A percentile compares a stretch with the other conserved stretches of the same genome.
phyloP scores from a whole-genome alignment of 2,888 invertebrate species.

The Prenolepis imparis region DNA sequence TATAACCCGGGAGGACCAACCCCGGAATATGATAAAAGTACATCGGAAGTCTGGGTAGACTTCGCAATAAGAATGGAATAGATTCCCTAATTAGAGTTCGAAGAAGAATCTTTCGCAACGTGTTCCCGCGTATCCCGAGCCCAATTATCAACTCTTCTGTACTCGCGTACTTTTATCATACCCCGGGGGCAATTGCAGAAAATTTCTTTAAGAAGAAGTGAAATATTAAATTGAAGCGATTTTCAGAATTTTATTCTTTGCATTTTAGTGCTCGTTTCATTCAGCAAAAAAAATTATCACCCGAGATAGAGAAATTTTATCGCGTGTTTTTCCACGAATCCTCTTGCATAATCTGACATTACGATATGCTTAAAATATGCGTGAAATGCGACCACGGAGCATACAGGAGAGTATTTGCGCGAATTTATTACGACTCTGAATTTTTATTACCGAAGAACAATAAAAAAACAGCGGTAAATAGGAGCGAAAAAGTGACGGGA shows the following conservation, averaged over 20 bases:
- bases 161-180: too few relatives aligned
- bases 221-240: neutral
- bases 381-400: neutral
- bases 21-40: too few relatives aligned
- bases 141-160: too few relatives aligned
- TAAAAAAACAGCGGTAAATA: neutral
- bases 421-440: slow-evolving; percentile 29
- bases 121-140: too few relatives aligned
- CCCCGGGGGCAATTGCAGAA: too few relatives aligned
- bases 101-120: too few relatives aligned
- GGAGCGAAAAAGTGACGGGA: slow-evolving; percentile 11
- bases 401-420: neutral
- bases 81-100: too few relatives aligned
- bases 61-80: too few relatives aligned
- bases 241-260: neutral
- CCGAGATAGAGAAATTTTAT: slow-evolving; percentile 5
- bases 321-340: neutral
- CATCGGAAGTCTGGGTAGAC: too few relatives aligned
- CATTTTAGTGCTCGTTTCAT: neutral
- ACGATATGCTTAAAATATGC: slow-evolving; percentile 13
- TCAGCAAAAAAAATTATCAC: neutral
- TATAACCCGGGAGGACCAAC: too few relatives aligned
- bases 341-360: slow-evolving; percentile 1
- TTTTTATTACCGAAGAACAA: slow-evolving; percentile 8
- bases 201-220: neutral